Conservation (phyloP, 2,888 invertebrate genomes). For the Apotomis capreana region DNA sequence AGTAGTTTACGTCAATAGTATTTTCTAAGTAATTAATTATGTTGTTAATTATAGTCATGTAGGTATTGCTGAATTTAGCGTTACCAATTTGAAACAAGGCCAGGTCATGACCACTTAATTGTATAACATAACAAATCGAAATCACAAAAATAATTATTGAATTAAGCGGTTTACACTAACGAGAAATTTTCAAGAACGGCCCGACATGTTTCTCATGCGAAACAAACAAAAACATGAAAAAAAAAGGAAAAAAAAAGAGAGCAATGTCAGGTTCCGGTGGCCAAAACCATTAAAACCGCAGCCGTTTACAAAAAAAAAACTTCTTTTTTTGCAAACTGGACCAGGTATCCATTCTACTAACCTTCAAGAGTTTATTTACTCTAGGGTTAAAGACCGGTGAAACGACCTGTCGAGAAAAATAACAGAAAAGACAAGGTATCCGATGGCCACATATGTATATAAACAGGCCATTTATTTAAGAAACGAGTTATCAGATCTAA, state of each 20-base stretch:
- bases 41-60: background rate
- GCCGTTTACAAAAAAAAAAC: conserved; percentile 4
- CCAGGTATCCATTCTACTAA: conserved; percentile 9
- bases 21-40: background rate
- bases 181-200: too few species aligned
- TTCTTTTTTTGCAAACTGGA: conserved; percentile 10
- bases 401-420: conserved; percentile 19
- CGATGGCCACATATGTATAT: conserved; percentile 19
- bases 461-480: conserved; percentile 4
- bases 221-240: background rate
- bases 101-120: background rate
- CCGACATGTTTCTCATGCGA: too few species aligned
- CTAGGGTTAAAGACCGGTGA: conserved; percentile 33
- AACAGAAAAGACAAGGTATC: conserved; percentile 14
- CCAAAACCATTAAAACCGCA: conserved; percentile 14
- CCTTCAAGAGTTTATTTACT: conserved; percentile 31
- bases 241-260: background rate
- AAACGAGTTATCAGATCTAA: conserved; percentile 30
- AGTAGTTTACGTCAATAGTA: background rate
- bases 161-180: too few species aligned
- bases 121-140: background rate
- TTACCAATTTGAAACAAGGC: background rate
- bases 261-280: background rate
- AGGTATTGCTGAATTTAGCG: too few species aligned
- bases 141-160: too few species aligned